Evolutionary conservation across 2,113 vertebrate species (phyloP).

Genomic region (Nematolebias whitei): DNA sequence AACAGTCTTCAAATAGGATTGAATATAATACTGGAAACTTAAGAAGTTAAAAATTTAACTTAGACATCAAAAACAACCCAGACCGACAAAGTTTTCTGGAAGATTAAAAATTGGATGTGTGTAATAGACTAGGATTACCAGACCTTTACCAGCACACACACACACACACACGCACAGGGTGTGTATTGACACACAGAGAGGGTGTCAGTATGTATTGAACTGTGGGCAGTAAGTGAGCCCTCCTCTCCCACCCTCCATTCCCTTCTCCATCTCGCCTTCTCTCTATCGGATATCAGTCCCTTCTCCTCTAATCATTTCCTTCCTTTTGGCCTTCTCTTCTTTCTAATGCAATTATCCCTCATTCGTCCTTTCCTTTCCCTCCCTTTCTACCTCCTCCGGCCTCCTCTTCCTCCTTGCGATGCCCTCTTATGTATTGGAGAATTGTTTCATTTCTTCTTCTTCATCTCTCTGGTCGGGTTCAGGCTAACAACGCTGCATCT

Average conservation of each 20-base stretch:
- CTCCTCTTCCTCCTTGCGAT: constrained; percentile 32
- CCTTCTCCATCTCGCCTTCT: constrained; percentile 64
- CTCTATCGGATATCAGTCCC: constrained; percentile 80
- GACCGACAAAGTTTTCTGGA: constrained; percentile 38
- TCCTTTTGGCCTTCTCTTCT: constrained; percentile 79
- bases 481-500: constrained; percentile 44
- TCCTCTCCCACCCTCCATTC: constrained; percentile 55
- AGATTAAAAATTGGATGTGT: constrained; percentile 28
- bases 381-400: constrained; percentile 35
- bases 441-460: constrained; percentile 11
- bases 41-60: constrained; percentile 36
- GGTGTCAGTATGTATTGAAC: constrained; percentile 79
- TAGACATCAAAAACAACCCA: background rate
- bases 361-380: constrained; percentile 66
- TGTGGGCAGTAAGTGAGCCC: constrained; percentile 70
- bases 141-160: constrained; percentile 35
- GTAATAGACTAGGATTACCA: constrained; percentile 48
- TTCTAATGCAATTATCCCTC: constrained; percentile 82
- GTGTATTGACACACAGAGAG: constrained; percentile 73
- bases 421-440: constrained; percentile 24
- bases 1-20: no score
- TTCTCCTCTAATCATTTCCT: constrained; percentile 83
- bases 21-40: constrained; percentile 9
- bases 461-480: constrained; percentile 45
- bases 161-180: constrained; percentile 36